Percentiles rank a stretch among this genome's conserved stretches.
Conservation (phyloP, 2,888 invertebrate species). For the Nomada fucata region DNA sequence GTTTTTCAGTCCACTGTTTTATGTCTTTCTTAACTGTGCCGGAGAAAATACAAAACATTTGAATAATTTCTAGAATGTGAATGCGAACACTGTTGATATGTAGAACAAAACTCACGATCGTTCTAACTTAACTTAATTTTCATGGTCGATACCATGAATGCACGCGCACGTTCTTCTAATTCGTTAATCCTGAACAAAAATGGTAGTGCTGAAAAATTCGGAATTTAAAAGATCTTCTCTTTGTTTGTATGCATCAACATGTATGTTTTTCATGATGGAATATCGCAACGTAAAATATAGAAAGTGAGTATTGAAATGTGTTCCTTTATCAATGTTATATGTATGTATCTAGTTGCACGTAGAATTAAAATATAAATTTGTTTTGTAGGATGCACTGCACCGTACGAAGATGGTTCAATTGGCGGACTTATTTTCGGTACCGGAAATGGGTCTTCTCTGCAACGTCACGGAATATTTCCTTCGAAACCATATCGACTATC, state of each 20-base stretch:
- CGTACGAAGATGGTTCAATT: slow-evolving; percentile 93
- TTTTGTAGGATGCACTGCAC: slow-evolving; percentile 77
- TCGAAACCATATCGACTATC: slow-evolving; percentile 94
- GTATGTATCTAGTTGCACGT: not conserved
- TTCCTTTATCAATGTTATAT: not conserved
- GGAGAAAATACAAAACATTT: too few relatives aligned
- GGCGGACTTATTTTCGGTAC: slow-evolving; percentile 98
- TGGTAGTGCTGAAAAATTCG: not conserved
- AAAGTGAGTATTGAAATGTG: slow-evolving; percentile 66
- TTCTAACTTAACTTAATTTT: too few relatives aligned
- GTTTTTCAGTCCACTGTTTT: too few relatives aligned
- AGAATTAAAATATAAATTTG: not conserved
- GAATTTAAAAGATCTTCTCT: slow-evolving; percentile 48
- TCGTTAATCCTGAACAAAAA: not conserved
- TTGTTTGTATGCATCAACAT: slow-evolving; percentile 71
- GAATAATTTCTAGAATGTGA: too few relatives aligned
- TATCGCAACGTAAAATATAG: slow-evolving; percentile 58
- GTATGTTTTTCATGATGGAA: slow-evolving; percentile 65
- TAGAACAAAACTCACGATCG: too few relatives aligned
- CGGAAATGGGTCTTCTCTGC: slow-evolving; percentile 97
- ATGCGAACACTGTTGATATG: too few relatives aligned
- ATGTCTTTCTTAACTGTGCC: too few relatives aligned
- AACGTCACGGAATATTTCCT: slow-evolving; percentile 97
- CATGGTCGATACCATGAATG: too few relatives aligned
- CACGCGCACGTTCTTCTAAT: not conserved